These are phyloP conservation scores for Drosophila teissieri DNA, from an alignment of 1,140 invertebrate genomes.

Conservation along the genomic window DNA sequence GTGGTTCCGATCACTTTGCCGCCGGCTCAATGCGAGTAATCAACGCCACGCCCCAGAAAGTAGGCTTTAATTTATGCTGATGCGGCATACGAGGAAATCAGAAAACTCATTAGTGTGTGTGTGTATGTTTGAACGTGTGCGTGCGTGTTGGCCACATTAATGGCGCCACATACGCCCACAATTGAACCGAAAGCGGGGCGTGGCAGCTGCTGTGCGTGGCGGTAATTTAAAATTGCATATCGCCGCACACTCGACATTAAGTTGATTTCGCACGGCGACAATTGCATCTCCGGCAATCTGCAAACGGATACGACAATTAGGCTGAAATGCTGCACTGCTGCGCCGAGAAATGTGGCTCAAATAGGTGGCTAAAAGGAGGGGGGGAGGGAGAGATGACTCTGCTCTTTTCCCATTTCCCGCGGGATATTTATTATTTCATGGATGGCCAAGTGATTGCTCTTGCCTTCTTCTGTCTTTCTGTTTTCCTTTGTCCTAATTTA, in stretches of 20 bases:
- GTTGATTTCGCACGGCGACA: slow-evolving; percentile 5
- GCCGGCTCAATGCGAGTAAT: slow-evolving; percentile 1
- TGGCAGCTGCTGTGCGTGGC: not conserved
- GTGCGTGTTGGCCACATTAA: slow-evolving; percentile 18
- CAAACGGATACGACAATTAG: slow-evolving; percentile 10
- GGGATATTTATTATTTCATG: not conserved
- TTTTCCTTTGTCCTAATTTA: not conserved
- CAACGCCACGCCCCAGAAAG: slow-evolving; percentile 9
- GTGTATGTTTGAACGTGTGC: not conserved
- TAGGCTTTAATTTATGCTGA: slow-evolving; percentile 17
- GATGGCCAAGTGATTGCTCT: not conserved
- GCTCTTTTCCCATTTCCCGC: not conserved
- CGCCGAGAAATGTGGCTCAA: not conserved
- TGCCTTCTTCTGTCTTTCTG: not conserved
- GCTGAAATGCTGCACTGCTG: not conserved
- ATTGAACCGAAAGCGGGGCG: not conserved
- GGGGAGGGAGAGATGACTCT: no score
- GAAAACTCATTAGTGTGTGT: slow-evolving; percentile 22
- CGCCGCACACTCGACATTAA: slow-evolving; percentile 12
- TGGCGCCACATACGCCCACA: slow-evolving; percentile 1
- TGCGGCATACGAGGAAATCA: not conserved
- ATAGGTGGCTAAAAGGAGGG: not conserved
- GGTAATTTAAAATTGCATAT: slow-evolving; percentile 12
- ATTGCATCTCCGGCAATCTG: slow-evolving; percentile 5
- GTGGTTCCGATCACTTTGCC: not conserved